These are phyloP conservation scores for Ascaphus truei DNA, from an alignment of 2,113 vertebrate genomes.

Conservation along the genomic window DNA sequence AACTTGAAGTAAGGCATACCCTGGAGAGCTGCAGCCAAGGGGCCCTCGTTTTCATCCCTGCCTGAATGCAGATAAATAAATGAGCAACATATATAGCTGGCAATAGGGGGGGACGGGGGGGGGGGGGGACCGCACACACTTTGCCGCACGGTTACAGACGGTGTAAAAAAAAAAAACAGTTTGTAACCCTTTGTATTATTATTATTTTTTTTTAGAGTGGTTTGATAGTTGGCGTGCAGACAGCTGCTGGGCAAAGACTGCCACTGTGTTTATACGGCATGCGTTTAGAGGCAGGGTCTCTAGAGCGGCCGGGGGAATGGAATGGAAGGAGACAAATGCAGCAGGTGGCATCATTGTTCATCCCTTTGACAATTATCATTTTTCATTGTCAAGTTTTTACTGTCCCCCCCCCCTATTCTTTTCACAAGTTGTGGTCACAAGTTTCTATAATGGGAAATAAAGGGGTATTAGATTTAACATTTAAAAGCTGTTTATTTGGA, in stretches of 20 bases:
- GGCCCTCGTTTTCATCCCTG: constrained; percentile 6
- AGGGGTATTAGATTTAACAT: neutral
- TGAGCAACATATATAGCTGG: constrained; percentile 20
- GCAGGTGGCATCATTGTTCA: constrained; percentile 30
- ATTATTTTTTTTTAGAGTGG: neutral
- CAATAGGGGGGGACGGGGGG: neutral
- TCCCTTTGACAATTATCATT: constrained; percentile 29
- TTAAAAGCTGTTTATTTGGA: neutral
- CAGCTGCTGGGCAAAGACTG: neutral
- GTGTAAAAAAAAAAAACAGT: constrained; percentile 2
- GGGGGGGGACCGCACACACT: neutral
- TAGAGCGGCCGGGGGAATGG: neutral
- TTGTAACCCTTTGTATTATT: constrained; percentile 8
- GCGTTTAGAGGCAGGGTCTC: neutral
- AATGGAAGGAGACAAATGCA: neutral
- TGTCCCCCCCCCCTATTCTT: neutral
- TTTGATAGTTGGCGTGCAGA: neutral
- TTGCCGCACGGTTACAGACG: neutral
- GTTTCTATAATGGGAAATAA: constrained; percentile 7
- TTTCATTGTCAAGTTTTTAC: constrained; percentile 33
- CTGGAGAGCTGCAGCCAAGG: constrained; percentile 1
- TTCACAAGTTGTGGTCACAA: neutral
- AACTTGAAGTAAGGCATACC: constrained; percentile 32
- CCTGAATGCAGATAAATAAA: constrained; percentile 26
- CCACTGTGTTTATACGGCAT: neutral